Conservation (phyloP, 2,888 invertebrate genomes). For the Drosophila antonietae region DNA sequence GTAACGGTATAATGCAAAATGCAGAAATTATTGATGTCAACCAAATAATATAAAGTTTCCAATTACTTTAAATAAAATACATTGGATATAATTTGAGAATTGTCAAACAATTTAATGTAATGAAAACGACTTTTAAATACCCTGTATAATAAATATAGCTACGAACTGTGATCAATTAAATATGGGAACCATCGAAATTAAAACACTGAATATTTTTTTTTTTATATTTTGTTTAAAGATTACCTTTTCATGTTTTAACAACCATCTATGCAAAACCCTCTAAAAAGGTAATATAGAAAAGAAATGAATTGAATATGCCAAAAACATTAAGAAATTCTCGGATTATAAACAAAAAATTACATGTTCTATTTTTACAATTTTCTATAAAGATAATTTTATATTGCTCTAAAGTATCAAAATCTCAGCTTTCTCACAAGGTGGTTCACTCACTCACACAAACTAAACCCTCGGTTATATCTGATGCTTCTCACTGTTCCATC, state of each 20-base stretch:
- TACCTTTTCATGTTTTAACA: too few relatives aligned
- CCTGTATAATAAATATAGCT: background rate
- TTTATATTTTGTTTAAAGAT: too few relatives aligned
- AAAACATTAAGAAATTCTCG: too few relatives aligned
- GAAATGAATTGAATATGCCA: too few relatives aligned
- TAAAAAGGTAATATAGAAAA: too few relatives aligned
- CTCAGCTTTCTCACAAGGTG: background rate
- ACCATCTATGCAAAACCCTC: too few relatives aligned
- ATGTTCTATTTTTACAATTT: too few relatives aligned
- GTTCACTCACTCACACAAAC: background rate
- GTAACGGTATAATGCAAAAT: background rate
- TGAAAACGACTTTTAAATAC: background rate
- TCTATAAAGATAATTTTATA: background rate
- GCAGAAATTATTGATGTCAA: background rate
- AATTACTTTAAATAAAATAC: background rate
- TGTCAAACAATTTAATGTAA: background rate
- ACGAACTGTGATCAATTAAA: background rate
- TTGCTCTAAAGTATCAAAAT: background rate
- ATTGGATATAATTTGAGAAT: background rate
- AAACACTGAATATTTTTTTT: background rate
- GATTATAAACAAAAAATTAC: too few relatives aligned
- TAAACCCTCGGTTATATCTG: background rate
- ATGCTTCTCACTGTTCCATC: background rate
- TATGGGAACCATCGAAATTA: background rate
- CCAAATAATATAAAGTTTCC: background rate